Evolutionary conservation across 2,797 vertebrate species (phyloP), one percentile per base, ranked within the genome.

Genomic region (Podarcis lilfordi): DNA sequence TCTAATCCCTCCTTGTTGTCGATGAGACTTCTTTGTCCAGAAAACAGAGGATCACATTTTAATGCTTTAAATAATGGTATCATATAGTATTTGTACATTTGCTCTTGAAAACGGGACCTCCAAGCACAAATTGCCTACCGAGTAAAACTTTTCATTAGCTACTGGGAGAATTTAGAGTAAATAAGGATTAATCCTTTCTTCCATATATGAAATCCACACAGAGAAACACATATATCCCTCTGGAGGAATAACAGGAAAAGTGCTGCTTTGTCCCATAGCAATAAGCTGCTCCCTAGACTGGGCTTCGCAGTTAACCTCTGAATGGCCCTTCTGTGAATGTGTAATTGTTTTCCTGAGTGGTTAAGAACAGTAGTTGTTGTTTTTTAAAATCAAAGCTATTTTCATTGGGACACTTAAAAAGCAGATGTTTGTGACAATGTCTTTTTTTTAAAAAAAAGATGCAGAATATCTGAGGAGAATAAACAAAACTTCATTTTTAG

Each of bases 281-380:
- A 90, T 90, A 86, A 91, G 89, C 55, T 89, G 94, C 93, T 91
- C 90, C 84, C 86, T 88, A 92, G 86, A 72, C 84, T 90, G 85
- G 91, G 61, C 88, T 94, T 93, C 82, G 93, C 85, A 91, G 91
- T 94, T 93, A 94, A 94, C 93, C 85, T 95, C 85, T 89, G 71
- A 55, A 84, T 93, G 91, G 90, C 90, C 87, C 92, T 93, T 94
- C 89, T 87, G 91, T 91, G 93, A 92, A 93, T 93, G 92, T 86
- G 90, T 90, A 94, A 93, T 95, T 95, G 89, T 91, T 94, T 95
- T 95, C 92, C 92, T 95, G 91, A 93, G 91, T 80, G 89, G 91
- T 94, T 93, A 92, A 94, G 93, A 92, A 15, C 76, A 90, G 88
- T 84, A 90, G 90, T 94, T 50, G 10, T 50, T 45, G 11, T 95